Percentiles rank a stretch among this genome's conserved stretches.
These are phyloP conservation scores for Habropoda laboriosa DNA, from an alignment of 1,140 invertebrate species.

Conservation along the genomic window DNA sequence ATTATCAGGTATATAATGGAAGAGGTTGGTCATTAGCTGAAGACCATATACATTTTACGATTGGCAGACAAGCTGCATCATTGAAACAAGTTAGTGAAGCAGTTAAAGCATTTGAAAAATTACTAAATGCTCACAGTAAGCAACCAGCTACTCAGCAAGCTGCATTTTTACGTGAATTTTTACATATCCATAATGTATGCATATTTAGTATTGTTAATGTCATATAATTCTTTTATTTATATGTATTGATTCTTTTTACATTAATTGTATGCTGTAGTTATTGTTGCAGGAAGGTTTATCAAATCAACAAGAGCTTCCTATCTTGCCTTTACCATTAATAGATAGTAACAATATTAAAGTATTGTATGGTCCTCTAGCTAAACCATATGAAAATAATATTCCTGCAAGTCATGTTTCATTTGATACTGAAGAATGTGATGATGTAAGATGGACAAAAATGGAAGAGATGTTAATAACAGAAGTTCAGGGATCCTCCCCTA, in stretches of 20 bases:
- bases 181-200: slow-evolving; percentile 90
- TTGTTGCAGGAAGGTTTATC: slow-evolving; percentile 81
- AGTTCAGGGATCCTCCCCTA: slow-evolving; percentile 86
- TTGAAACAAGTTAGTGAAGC: slow-evolving; percentile 90
- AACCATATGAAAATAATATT: slow-evolving; percentile 65
- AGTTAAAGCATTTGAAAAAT: slow-evolving; percentile 89
- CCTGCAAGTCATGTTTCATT: slow-evolving; percentile 72
- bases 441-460: slow-evolving; percentile 86
- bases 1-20: slow-evolving; percentile 87
- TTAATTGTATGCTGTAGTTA: slow-evolving; percentile 68
- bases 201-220: slow-evolving; percentile 17
- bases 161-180: slow-evolving; percentile 93
- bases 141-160: slow-evolving; percentile 91
- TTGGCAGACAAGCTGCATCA: slow-evolving; percentile 92
- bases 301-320: slow-evolving; percentile 81
- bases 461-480: slow-evolving; percentile 90
- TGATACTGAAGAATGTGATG: slow-evolving; percentile 73
- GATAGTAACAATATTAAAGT: slow-evolving; percentile 86
- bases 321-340: slow-evolving; percentile 87
- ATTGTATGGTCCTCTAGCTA: slow-evolving; percentile 83
- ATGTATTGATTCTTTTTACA: neutral
- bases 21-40: slow-evolving; percentile 95
- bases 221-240: slow-evolving; percentile 4
- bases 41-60: slow-evolving; percentile 97
- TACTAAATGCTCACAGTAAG: slow-evolving; percentile 89